Percentiles rank a stretch among this genome's conserved stretches.
These are phyloP conservation scores for Pararge aegeria DNA, from an alignment of 1,140 invertebrate genomes.

Conservation along the genomic window DNA sequence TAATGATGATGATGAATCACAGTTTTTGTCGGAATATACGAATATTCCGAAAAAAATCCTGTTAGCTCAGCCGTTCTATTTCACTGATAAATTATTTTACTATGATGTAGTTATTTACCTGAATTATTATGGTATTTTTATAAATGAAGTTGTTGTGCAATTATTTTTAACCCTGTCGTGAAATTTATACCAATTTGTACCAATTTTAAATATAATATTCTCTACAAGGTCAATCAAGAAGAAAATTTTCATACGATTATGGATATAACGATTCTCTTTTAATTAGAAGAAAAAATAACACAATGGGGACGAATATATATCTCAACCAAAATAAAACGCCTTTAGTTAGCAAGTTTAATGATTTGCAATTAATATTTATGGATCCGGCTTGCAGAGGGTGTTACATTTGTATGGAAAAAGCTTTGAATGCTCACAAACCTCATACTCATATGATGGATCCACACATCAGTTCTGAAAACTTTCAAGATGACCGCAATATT, in stretches of 20 bases:
- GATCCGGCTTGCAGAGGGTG: conserved; percentile 43
- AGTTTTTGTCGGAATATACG: too few species aligned
- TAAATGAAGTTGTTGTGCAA: too few species aligned
- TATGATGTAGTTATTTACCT: too few species aligned
- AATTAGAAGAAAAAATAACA: conserved; percentile 23
- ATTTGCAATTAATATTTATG: conserved; percentile 43
- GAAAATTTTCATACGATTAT: neutral
- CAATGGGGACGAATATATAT: conserved; percentile 34
- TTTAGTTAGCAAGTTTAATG: conserved; percentile 29
- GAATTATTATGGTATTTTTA: too few species aligned
- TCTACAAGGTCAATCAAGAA: conserved; percentile 18
- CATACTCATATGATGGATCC: conserved; percentile 26
- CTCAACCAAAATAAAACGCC: conserved; percentile 32
- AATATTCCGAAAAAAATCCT: too few species aligned
- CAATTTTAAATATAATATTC: neutral
- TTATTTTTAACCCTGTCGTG: too few species aligned
- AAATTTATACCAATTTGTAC: too few species aligned
- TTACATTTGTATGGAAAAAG: conserved; percentile 48
- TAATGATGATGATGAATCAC: too few species aligned
- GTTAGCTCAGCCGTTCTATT: too few species aligned
- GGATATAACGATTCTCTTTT: conserved; percentile 23
- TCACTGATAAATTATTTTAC: too few species aligned
- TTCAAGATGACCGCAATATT: conserved; percentile 30
- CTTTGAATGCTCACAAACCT: conserved; percentile 44
- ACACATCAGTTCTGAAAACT: conserved; percentile 29